Evolutionary conservation across 2,113 vertebrate genomes (phyloP), one percentile per base, ranked within the genome.

Genomic region (Xenopus borealis): DNA sequence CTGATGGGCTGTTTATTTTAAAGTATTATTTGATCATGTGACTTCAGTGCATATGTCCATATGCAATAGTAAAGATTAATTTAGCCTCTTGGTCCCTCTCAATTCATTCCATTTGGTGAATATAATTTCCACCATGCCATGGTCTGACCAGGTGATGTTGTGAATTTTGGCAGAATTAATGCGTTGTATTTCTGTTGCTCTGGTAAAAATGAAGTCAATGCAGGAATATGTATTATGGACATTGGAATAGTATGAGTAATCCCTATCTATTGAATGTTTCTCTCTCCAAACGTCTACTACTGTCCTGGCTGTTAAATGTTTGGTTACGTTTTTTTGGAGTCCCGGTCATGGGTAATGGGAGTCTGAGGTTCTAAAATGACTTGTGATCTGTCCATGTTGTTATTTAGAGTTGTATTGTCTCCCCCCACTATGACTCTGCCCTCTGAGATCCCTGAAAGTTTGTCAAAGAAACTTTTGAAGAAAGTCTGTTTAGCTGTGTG

Each of bases 281-380:
- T 47, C 46, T 4, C 46, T 9, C 46, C 4, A 47, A 2, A 13
- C 4, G 46, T 47, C 46, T 47, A 47, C 46, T 47, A 47, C 2
- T 9, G 12, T 17, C 6, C 4, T 9, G 1, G 16, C 12, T 13
- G 12, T 53, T 2, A 53, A 17, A 7, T 53, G 16, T 4, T 7
- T 13, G 1, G 12, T 2, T 53, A 53, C 1, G 14, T 1, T 14
- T 14, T 1, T 55, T 55, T 55, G 6, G 4, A 8, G 14, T n/a
- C 14, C 1, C 3, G 1, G 0, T n/a, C 12, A 3, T n/a, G 7
- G 6, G 6, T 8, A 17, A 1, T 4, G 16, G 14, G 2, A n/a
- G 1, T 27, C 7, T 4, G 17, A 5, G 53, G 4, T 7, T 5
- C 4, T 2, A 27, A 3, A 27, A 27, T 27, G 2, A 3, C 3